Base-by-base conservation (phyloP, 2,888 invertebrate species). In the Subacronicta megacephala region DNA sequence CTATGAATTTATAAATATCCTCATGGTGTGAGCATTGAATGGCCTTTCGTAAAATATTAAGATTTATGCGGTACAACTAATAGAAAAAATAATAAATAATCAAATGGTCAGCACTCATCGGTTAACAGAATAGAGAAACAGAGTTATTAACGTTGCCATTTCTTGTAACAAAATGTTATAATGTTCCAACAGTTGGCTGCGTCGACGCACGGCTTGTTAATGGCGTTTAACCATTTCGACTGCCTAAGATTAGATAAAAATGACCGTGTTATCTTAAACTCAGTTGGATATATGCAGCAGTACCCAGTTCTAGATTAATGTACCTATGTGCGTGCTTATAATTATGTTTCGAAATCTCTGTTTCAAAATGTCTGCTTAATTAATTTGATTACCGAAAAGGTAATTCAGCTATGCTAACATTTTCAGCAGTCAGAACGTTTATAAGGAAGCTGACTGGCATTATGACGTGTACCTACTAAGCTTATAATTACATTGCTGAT, bases 201-300 rank as follows among this genome's bases (percentile, higher is more conserved):
- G n/a, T 49, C 38, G 49, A 55, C 58, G 58, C 68, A 54, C 23
- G 45, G 61, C 29, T 65, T 17, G 65, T 57, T 63, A 70, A 75
- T 72, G 62, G 63, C 70, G 62, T 54, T 51, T 20, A 72, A 58
- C 55, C 47, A 50, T 56, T 75, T 67, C 43, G 53, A 64, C 57
- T 53, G 57, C 54, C 38, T 42, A 43, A 57, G 75, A 75, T 75
- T 56, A 72, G 72, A 72, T 70, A 62, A 72, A 67, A 60, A 58
- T 72, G 75, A 59, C 57, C 63, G 54, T 72, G 75, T 70, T 75
- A 75, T 75, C 72, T 67, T 51, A 41, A 53, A 58, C 50, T 72
- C 57, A 75, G 64, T 72, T 72, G 70, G 31, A 61, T 58, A 57
- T 60, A 72, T 59, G 59, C 51, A 49, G 56, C 17, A 36, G 20